Evolutionary conservation across 2,888 invertebrate genomes (phyloP).

Genomic region (Deilephila porcellus): DNA sequence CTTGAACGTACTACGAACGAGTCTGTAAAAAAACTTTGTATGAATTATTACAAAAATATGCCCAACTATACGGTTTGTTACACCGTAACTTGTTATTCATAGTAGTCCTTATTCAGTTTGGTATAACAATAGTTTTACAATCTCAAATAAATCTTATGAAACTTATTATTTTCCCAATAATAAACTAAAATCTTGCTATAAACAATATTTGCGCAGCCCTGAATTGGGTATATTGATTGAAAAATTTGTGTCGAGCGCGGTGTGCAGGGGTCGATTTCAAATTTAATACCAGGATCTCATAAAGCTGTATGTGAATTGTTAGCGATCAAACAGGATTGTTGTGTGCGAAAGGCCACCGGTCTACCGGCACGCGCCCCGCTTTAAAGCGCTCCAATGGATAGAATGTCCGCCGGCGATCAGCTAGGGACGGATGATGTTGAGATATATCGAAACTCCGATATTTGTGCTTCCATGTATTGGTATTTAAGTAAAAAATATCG

Average conservation of each 20-base stretch:
- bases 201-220: background rate
- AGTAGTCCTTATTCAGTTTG: too few species aligned
- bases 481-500: background rate
- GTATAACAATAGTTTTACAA: too few species aligned
- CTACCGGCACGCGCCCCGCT: constrained; percentile 37
- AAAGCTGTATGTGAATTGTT: background rate
- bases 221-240: background rate
- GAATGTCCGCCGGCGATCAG: background rate
- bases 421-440: background rate
- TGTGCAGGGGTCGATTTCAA: background rate
- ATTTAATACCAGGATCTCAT: constrained; percentile 2
- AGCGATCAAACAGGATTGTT: background rate
- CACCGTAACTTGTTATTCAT: too few species aligned
- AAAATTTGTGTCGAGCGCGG: background rate
- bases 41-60: too few species aligned
- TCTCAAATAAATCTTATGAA: too few species aligned
- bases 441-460: background rate
- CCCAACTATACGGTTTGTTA: too few species aligned
- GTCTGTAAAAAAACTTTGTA: too few species aligned
- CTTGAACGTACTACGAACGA: too few species aligned
- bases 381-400: constrained; percentile 31
- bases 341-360: constrained; percentile 19
- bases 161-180: too few species aligned
- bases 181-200: too few species aligned
- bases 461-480: background rate